Conservation (phyloP, 1,140 invertebrate genomes). For the Drosophila insularis region DNA sequence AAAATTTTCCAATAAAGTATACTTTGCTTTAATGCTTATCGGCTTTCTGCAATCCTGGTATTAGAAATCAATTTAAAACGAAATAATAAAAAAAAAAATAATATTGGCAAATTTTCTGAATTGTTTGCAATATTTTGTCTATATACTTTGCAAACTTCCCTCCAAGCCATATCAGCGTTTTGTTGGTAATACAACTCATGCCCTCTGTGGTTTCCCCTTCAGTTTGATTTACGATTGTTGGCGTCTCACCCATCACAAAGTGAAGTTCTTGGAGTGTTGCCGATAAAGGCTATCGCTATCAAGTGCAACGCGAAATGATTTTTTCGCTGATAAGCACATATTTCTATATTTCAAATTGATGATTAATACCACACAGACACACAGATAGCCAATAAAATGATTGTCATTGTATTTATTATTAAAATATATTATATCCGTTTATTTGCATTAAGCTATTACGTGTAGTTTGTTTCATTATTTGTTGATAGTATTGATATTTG, state of each 20-base stretch:
- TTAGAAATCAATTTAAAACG: too few species aligned
- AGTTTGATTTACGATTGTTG: neutral
- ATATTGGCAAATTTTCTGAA: too few species aligned
- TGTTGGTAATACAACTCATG: neutral
- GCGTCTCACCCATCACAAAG: neutral
- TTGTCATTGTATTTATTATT: slow-evolving; percentile 7
- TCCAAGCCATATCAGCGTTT: neutral
- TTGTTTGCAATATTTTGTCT: neutral
- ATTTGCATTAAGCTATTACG: slow-evolving; percentile 9
- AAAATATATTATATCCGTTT: slow-evolving; percentile 15
- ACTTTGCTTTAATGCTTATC: too few species aligned
- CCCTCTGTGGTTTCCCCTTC: neutral
- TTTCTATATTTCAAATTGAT: slow-evolving; percentile 44
- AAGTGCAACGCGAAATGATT: slow-evolving; percentile 41
- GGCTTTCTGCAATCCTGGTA: too few species aligned
- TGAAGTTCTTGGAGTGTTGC: slow-evolving; percentile 13
- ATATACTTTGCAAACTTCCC: neutral
- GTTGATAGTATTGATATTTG: slow-evolving; percentile 12
- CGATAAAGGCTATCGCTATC: slow-evolving; percentile 56
- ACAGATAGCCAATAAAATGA: neutral
- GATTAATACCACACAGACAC: slow-evolving; percentile 42
- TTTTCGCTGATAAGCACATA: slow-evolving; percentile 57
- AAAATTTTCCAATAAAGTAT: too few species aligned
- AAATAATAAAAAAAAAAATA: too few species aligned
- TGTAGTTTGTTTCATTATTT: slow-evolving; percentile 1